These are phyloP conservation scores for Megaleporinus macrocephalus DNA, from an alignment of 2,113 vertebrate genomes.

Conservation along the genomic window DNA sequence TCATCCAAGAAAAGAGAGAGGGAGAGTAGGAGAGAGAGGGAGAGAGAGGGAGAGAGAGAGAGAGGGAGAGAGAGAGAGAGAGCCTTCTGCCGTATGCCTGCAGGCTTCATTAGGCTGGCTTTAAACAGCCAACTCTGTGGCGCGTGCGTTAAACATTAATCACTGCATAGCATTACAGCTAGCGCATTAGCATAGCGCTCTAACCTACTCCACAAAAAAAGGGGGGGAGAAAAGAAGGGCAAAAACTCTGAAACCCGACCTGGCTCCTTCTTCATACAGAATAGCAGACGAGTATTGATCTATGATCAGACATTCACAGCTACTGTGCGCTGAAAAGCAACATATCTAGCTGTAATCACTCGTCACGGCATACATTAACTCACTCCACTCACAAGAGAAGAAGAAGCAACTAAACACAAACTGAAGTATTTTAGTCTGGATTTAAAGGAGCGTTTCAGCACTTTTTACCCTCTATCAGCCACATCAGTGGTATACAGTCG, in stretches of 20 bases:
- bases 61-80: constrained; percentile 10
- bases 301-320: not conserved
- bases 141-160: constrained; percentile 79
- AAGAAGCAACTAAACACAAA: not conserved
- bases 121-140: constrained; percentile 72
- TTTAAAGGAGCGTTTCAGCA: not conserved
- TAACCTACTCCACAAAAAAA: constrained; percentile 58
- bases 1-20: constrained; percentile 19
- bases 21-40: not conserved
- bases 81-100: constrained; percentile 66
- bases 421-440: not conserved
- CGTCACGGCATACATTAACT: not conserved
- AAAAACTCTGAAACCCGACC: constrained; percentile 8
- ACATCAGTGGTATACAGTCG: too few species aligned
- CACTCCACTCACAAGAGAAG: not conserved
- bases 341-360: not conserved
- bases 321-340: not conserved
- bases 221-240: not conserved
- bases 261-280: constrained; percentile 2
- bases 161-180: constrained; percentile 71
- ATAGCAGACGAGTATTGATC: not conserved
- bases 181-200: constrained; percentile 71
- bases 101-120: constrained; percentile 81
- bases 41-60: constrained; percentile 14
- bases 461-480: too few species aligned